These are phyloP conservation scores for Malurus alboscapulatus DNA, from an alignment of 2,113 vertebrate genomes.

Conservation along the genomic window DNA sequence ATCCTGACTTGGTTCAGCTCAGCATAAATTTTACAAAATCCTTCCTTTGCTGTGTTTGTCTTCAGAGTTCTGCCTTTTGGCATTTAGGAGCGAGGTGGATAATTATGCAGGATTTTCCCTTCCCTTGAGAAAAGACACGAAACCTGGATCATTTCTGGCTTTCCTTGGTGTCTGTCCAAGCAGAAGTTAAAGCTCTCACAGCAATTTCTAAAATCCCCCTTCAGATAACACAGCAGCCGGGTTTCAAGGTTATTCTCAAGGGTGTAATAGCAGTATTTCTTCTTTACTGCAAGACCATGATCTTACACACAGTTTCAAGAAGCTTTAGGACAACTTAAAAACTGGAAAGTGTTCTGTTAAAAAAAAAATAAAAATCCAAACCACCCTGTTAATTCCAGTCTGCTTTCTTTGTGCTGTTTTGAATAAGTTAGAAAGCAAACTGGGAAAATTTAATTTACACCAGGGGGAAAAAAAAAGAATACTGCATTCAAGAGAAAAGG, in stretches of 20 bases:
- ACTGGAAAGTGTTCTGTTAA: background rate
- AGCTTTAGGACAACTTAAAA: background rate
- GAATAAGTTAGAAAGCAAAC: conserved; percentile 57
- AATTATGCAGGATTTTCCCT: conserved; percentile 20
- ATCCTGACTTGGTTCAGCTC: background rate
- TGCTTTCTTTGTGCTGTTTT: conserved; percentile 37
- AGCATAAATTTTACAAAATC: background rate
- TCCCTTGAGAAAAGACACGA: conserved; percentile 16
- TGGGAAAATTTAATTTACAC: conserved; percentile 63
- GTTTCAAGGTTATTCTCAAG: conserved; percentile 57
- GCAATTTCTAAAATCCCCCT: conserved; percentile 25
- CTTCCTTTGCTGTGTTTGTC: background rate
- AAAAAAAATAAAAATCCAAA: background rate
- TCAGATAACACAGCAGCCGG: conserved; percentile 35
- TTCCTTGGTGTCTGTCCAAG: conserved; percentile 52
- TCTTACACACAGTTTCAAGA: conserved; percentile 18
- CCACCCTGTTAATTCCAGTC: conserved; percentile 18
- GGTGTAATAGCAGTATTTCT: conserved; percentile 53
- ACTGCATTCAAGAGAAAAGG: background rate
- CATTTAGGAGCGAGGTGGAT: background rate
- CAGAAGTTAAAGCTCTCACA: conserved; percentile 53
- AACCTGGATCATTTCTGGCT: conserved; percentile 46
- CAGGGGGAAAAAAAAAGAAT: background rate
- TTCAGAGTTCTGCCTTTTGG: background rate
- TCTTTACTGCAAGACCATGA: conserved; percentile 9